Conservation (phyloP, 1,140 invertebrate species). For the Bathynomus jamesi region DNA sequence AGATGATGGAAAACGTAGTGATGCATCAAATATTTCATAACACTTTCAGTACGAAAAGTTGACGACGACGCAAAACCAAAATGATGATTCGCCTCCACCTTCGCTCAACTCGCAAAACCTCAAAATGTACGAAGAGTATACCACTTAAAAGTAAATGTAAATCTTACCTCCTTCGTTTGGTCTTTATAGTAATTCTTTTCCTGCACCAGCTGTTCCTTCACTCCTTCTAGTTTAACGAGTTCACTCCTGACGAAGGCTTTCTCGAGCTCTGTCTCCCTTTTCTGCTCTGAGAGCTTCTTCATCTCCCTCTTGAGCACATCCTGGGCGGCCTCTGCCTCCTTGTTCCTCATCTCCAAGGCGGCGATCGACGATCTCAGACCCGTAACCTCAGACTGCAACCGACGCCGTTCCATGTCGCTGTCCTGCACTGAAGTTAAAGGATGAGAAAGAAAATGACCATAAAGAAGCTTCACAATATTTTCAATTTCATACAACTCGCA, state of each 20-base stretch:
- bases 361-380: neutral
- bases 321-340: neutral
- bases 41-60: no score
- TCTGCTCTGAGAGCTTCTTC: neutral
- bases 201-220: neutral
- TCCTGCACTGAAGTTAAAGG: no score
- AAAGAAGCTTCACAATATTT: no score
- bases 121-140: neutral
- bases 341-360: neutral
- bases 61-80: no score
- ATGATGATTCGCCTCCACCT: no score
- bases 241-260: neutral
- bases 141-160: neutral
- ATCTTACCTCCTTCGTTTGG: neutral
- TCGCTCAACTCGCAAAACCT: neutral
- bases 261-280: neutral
- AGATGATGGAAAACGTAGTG: no score
- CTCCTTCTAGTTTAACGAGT: neutral
- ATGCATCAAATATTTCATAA: no score
- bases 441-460: no score
- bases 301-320: neutral
- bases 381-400: neutral
- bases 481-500: no score
- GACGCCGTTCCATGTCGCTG: no score
- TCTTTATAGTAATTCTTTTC: neutral